Evolutionary conservation across 2,113 vertebrate genomes (phyloP), one percentile per base, ranked within the genome.

Genomic region (Gymnobelideus leadbeateri): DNA sequence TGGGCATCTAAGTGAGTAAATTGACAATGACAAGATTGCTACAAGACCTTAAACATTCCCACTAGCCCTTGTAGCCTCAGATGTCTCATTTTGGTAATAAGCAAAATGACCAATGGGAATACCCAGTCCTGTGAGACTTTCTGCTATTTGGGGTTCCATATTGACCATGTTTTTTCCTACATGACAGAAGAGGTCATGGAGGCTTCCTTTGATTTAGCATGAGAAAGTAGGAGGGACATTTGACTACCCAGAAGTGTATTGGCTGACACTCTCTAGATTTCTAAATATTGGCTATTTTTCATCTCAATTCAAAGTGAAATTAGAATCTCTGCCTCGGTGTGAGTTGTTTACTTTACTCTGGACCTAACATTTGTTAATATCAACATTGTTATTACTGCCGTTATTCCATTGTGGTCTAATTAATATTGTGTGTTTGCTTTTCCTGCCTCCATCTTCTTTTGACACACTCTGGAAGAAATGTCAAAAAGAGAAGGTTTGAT

Each of bases 401-500:
- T 91, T 89, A 92, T 97, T 91, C 91, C 91, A n/a, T 95, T 97
- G 92, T 52, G 96, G 95, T 96, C 97, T 98, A 96, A 98, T 97
- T 98, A 98, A 98, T 94, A 46, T 97, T 97, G 98, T 98, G 97
- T 98, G 57, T 98, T 96, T 95, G 91, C 89, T 92, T 26, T 98
- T 96, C 98, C 95, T 96, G 98, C 96, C 98, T 98, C 97, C 95
- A n/a, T 95, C 98, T 98, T 97, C 97, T 97, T 97, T 96, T 98
- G 97, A 97, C 97, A 97, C 91, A 93, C 98, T 94, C 97, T 98
- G 99, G 98, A 99, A 99, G 99, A 99, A 99, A 99, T 98, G 99
- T 99, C 99, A 99, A 99, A 99, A 99, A 99, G 98, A 98, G 99
- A 98, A 99, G 99, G 95, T 99, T 99, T 14, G 99, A 99, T 98